Base-by-base conservation (phyloP, 2,888 invertebrate genomes). In the Drosophila demipolita region DNA sequence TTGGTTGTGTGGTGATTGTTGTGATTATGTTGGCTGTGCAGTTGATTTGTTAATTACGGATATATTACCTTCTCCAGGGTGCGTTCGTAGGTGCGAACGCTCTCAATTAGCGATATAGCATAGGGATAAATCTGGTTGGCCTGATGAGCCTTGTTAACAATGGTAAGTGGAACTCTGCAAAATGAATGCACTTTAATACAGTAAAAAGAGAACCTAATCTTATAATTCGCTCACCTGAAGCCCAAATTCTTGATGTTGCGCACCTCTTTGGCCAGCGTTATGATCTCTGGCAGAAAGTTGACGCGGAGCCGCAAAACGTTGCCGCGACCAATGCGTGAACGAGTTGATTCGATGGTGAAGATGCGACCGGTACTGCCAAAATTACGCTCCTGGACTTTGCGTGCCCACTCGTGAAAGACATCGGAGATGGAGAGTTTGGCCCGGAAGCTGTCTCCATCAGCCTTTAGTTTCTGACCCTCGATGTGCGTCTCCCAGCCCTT, bases 401-500 rank as follows among this genome's bases (percentile, higher is more conserved):
- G 95, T 45, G 98, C 97, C 99, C 99, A 99, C 90, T 99, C 99
- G 90, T 99, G 99, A 92, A 99, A 99, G 55, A 99, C 97, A 92
- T 98, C 98, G 90, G 98, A 97, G 0, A 99, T 99, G 91, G 99
- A 99, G 45, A 99, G 94, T 93, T 99, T 99, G 67, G 97, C 94
- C 20, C 98, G 96, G 94, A 99, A 99, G 93, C 98, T 99, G 92
- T 99, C 99, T 5, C 99, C 99, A 91, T 99, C 99, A 5, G 97
- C 98, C 93, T 99, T 99, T 64, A 99, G 94, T 91, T 98, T 98
- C 92, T 99, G 98, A 15, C 99, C 99, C 93, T 99, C 99, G 57
- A 99, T 98, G 92, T 99, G 99, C 85, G 98, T 98, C 93, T 99
- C 99, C 99, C 99, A 99, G 45, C 98, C 99, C 93, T 98, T 99